Percentiles rank a stretch among this genome's conserved stretches.
Conservation (phyloP, 2,113 vertebrate species). For the Climacteris rufus region DNA sequence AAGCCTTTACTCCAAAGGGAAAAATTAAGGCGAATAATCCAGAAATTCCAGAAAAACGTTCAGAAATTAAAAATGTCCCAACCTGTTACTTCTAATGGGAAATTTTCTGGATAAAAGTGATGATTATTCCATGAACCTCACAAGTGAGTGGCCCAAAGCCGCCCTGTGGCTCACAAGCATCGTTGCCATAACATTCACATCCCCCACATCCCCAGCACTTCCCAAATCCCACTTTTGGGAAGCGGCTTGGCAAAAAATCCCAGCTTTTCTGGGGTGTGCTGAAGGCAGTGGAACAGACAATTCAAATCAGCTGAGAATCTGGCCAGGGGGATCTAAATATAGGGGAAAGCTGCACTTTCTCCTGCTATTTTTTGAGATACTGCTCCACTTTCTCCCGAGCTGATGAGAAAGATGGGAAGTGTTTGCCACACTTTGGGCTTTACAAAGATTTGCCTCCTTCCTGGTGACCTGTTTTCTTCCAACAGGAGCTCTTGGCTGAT, state of each 20-base stretch:
- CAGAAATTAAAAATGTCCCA: fast-evolving
- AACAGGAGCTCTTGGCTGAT: not conserved
- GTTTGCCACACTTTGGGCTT: not conserved
- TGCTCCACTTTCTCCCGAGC: not conserved
- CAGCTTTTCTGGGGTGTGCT: not conserved
- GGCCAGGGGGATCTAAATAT: not conserved
- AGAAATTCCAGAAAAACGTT: not conserved
- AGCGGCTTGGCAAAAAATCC: not conserved
- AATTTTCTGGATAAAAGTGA: not conserved
- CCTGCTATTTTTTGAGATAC: not conserved
- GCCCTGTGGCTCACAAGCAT: not conserved
- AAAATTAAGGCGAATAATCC: not conserved
- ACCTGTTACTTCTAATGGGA: not conserved
- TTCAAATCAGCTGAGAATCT: not conserved
- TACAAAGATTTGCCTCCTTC: not conserved
- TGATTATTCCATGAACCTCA: not conserved
- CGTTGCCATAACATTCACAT: fast-evolving
- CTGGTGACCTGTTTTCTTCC: not conserved
- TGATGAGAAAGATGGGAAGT: not conserved
- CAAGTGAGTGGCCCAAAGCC: fast-evolving
- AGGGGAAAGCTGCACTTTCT: not conserved
- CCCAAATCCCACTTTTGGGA: not conserved
- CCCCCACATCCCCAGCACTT: not conserved
- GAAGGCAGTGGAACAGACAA: not conserved
- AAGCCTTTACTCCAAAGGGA: not conserved